Conservation (phyloP, 2,797 vertebrate species). For the Chelidonichthys spinosus region DNA sequence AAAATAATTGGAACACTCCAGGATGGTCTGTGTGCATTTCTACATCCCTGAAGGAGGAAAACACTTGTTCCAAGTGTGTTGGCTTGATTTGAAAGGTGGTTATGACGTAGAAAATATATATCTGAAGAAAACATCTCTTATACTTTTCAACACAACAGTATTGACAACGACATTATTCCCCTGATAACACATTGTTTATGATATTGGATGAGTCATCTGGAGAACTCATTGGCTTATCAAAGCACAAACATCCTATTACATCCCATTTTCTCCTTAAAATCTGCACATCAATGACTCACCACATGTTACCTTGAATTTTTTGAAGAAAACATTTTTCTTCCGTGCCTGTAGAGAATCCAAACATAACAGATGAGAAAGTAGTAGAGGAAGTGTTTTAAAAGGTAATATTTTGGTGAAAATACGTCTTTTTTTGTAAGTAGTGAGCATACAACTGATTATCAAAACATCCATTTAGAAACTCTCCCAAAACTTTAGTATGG, state of each 20-base stretch:
- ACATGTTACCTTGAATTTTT: not conserved
- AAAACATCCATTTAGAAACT: too few species aligned
- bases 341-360: not conserved
- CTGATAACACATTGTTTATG: not conserved
- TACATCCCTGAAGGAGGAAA: slow-evolving; percentile 14
- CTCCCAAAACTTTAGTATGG: too few species aligned
- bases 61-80: slow-evolving; percentile 3
- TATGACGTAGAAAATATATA: slow-evolving; percentile 5
- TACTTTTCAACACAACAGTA: not conserved
- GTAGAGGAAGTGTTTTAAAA: not conserved
- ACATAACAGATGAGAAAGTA: not conserved
- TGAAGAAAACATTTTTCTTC: not conserved
- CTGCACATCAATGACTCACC: not conserved
- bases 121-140: not conserved
- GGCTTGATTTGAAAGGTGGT: slow-evolving; percentile 7
- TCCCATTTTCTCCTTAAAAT: not conserved
- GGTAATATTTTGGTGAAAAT: not conserved
- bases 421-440: not conserved
- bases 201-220: not conserved
- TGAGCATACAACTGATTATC: not conserved
- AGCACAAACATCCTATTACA: not conserved
- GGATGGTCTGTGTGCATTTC: not conserved
- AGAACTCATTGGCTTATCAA: not conserved
- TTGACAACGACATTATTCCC: slow-evolving; percentile 1
- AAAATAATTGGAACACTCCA: slow-evolving; percentile 29